Base-by-base conservation (phyloP, 2,888 invertebrate genomes). In the Eupithecia abbreviata region DNA sequence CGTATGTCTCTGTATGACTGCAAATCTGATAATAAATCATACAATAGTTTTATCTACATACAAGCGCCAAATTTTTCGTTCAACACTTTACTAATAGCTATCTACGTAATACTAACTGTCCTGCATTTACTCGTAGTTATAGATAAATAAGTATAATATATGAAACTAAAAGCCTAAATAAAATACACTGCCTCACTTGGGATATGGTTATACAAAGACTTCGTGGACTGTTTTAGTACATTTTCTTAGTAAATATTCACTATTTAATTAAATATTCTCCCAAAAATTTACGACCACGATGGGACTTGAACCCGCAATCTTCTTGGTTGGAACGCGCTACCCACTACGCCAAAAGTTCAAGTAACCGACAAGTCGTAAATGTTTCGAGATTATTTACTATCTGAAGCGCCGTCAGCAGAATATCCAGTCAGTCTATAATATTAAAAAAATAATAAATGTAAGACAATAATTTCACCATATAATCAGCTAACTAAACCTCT, bases 401-500 rank as follows among this genome's bases (percentile, higher is more conserved):
- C 51, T n/a, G 15, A 51, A 51, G 2, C n/a, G 6, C 51, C 15
- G 15, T 51, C 51, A 6, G 51, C 15, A 51, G 5, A 51, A 58
- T 58, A 58, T 9, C 18, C 18, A 58, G 7, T 18, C n/a, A 58
- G 3, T 58, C 18, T 58, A 62, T 30, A 62, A 12, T 30, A 30
- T 4, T 0, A 4, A 58, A 30, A 62, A 62, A 18, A 58, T 18
- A 18, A 58, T 58, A 18, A 9, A 18, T 18, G 9, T 15, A 13
- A 6, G 6, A 58, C 7, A 43, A 7, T 43, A 62, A 62, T 62
- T 62, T 30, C 58, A 58, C 9, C 62, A 12, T 62, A 30, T 58
- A 58, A 58, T 62, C 62, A 62, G 30, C 62, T 62, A 30, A 62
- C 30, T 62, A 62, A 62, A 30, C 62, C n/a, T 58, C n/a, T 62